Conservation (phyloP, 2,888 invertebrate species). For the Stenoptilia bipunctidactyla region DNA sequence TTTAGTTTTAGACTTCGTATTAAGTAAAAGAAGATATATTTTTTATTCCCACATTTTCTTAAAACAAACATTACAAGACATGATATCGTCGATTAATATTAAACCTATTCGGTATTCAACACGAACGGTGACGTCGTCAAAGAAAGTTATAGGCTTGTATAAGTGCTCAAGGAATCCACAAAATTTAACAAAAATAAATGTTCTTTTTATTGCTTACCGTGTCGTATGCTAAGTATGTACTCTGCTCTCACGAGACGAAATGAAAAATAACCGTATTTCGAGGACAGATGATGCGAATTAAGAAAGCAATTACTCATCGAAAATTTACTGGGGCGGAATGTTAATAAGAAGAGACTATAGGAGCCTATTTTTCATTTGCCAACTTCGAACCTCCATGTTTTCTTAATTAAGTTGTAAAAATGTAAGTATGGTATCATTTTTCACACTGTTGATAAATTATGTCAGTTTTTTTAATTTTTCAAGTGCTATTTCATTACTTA, state of each 20-base stretch:
- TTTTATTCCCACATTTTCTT: too few relatives aligned
- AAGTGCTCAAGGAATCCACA: too few relatives aligned
- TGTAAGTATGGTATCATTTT: not conserved
- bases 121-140: too few relatives aligned
- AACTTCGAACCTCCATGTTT: conserved; percentile 45
- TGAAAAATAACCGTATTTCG: conserved; percentile 68
- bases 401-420: conserved; percentile 39
- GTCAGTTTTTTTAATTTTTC: too few relatives aligned
- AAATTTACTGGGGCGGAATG: conserved; percentile 62
- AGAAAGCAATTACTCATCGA: conserved; percentile 71
- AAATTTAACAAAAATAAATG: too few relatives aligned
- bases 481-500: too few relatives aligned
- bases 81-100: too few relatives aligned
- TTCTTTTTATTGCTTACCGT: conserved; percentile 30
- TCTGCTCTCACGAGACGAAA: conserved; percentile 34
- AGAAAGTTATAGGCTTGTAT: too few relatives aligned
- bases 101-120: too few relatives aligned
- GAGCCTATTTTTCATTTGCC: conserved; percentile 57
- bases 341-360: conserved; percentile 60
- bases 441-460: not conserved
- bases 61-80: too few relatives aligned
- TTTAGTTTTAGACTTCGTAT: too few relatives aligned
- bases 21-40: too few relatives aligned
- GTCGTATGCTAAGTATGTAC: conserved; percentile 23
- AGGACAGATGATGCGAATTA: conserved; percentile 71